Conservation (phyloP, 2,797 vertebrate species). For the Heliangelus exortis region DNA sequence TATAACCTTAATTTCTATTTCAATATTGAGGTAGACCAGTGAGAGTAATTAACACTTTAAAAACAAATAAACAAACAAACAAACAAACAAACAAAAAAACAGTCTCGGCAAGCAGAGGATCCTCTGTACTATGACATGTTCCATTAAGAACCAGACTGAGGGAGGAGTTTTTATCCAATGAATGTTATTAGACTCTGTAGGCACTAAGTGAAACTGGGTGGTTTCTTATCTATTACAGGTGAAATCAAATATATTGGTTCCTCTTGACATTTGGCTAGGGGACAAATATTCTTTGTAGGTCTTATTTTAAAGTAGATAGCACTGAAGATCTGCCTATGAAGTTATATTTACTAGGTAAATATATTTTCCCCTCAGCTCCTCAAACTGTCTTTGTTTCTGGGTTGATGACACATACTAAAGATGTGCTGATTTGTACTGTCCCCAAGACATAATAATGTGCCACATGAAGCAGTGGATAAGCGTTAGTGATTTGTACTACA, state of each 20-base stretch:
- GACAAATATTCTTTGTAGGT: neutral
- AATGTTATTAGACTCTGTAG: neutral
- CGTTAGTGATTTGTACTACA: neutral
- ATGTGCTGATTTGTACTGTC: neutral
- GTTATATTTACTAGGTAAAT: neutral
- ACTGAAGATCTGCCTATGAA: neutral
- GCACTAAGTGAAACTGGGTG: neutral
- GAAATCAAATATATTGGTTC: neutral
- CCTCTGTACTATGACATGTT: neutral
- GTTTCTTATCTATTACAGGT: neutral
- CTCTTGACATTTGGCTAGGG: neutral
- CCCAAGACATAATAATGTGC: neutral
- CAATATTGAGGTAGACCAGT: neutral
- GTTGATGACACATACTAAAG: neutral
- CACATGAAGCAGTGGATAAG: neutral
- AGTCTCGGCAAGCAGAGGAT: neutral
- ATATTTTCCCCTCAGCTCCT: neutral
- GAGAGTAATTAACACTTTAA: neutral
- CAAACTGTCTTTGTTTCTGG: neutral
- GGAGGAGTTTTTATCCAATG: neutral
- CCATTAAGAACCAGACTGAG: neutral
- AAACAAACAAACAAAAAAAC: neutral
- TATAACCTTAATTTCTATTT: neutral
- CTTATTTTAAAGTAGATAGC: neutral
- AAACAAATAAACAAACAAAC: no score